phyloP scores from a whole-genome alignment of 2,113 vertebrate genomes.

The Lophura nycthemera region DNA sequence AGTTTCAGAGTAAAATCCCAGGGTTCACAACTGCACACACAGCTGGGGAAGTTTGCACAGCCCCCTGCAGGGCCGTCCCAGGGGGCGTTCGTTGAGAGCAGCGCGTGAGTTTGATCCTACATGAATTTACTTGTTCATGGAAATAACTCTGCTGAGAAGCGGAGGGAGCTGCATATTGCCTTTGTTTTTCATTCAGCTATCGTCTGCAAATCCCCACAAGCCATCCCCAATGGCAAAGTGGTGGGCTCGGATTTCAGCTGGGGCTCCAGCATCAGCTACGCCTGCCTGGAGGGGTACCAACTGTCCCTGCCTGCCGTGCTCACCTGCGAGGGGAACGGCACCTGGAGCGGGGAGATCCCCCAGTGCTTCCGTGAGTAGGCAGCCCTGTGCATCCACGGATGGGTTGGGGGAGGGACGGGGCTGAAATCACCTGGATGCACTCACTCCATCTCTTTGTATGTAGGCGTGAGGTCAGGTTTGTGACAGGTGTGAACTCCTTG shows the following conservation, averaged over 20 bases:
- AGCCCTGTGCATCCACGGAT: rapidly evolving
- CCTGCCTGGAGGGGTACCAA: constrained; percentile 95
- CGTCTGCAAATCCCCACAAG: constrained; percentile 85
- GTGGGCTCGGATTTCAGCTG: constrained; percentile 92
- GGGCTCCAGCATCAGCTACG: constrained; percentile 93
- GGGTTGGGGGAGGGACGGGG: rapidly evolving
- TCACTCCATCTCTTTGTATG: rapidly evolving
- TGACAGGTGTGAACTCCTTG: neutral
- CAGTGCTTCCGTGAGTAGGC: constrained; percentile 95
- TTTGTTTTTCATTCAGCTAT: constrained; percentile 80
- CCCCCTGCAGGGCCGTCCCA: neutral
- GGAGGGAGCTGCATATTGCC: neutral
- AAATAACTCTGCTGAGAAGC: neutral
- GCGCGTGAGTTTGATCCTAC: neutral
- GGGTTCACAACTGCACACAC: neutral
- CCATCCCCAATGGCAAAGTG: constrained; percentile 91
- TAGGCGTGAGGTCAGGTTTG: neutral
- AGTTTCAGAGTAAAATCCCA: neutral
- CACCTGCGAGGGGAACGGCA: constrained; percentile 93
- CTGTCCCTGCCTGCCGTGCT: constrained; percentile 93
- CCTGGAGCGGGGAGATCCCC: constrained; percentile 93
- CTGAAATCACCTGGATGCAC: no score
- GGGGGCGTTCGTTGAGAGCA: neutral
- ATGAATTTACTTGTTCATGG: neutral
- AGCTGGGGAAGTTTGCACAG: neutral